Percentiles rank a stretch among this genome's conserved stretches.
Evolutionary conservation across 37 sponge, comb jelly and placozoan species (phyloP).

Genomic region (Chondrosia reniformis): DNA sequence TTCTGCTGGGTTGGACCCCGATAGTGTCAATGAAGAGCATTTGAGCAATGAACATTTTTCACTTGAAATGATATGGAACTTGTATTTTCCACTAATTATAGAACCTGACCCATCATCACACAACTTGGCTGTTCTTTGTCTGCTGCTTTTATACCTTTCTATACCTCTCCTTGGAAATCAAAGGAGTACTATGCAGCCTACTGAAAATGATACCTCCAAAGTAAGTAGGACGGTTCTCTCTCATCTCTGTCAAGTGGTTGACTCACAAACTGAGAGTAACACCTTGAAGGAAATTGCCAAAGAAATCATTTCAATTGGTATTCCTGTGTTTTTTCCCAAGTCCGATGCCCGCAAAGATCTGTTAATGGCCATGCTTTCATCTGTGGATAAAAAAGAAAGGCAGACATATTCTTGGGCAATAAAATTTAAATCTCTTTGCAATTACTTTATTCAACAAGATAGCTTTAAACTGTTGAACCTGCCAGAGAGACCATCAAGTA

Average conservation of each 20-base stretch:
- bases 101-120: constrained; percentile 17
- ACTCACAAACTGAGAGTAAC: constrained; percentile 13
- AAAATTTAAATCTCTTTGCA: constrained; percentile 83
- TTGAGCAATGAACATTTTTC: constrained; percentile 55
- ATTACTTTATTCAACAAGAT: constrained; percentile 70
- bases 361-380: constrained; percentile 59
- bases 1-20: constrained; percentile 34
- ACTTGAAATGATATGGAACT: constrained; percentile 76
- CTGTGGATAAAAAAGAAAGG: constrained; percentile 27
- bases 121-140: constrained; percentile 28
- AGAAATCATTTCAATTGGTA: constrained; percentile 64
- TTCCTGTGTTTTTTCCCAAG: constrained; percentile 82
- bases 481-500: neutral
- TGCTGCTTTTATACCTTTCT: constrained; percentile 34
- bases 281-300: constrained; percentile 43
- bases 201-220: neutral
- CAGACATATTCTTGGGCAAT: constrained; percentile 72
- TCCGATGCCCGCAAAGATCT: constrained; percentile 57
- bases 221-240: constrained; percentile 24
- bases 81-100: constrained; percentile 54
- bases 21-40: constrained; percentile 39
- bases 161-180: constrained; percentile 48
- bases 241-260: constrained; percentile 67
- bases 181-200: neutral
- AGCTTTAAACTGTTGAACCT: constrained; percentile 66